Percentiles rank a stretch among this genome's conserved stretches.
These are phyloP conservation scores for Nephrotoma flavescens DNA, from an alignment of 2,888 invertebrate species.

Conservation along the genomic window DNA sequence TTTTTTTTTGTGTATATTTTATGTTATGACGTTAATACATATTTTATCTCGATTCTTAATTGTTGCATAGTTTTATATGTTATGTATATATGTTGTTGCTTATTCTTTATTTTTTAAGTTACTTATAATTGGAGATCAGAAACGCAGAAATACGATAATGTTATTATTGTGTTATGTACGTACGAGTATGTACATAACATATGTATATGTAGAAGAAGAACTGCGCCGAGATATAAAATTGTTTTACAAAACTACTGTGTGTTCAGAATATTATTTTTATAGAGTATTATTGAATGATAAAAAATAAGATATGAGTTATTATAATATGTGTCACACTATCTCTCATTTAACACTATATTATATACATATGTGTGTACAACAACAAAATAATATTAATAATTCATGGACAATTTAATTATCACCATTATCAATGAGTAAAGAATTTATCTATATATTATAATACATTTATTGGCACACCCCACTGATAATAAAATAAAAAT, in stretches of 20 bases:
- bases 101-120: neutral
- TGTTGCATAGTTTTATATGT: neutral
- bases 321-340: neutral
- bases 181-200: neutral
- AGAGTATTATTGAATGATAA: neutral
- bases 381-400: neutral
- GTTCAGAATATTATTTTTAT: neutral
- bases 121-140: neutral
- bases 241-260: neutral
- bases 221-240: neutral
- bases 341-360: neutral
- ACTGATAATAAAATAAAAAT: neutral
- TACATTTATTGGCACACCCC: neutral
- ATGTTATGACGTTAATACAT: neutral
- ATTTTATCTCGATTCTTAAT: neutral
- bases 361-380: neutral
- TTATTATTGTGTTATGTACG: no score
- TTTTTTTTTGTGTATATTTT: neutral
- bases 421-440: neutral
- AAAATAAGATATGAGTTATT: neutral
- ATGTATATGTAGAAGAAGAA: neutral
- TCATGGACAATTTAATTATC: neutral
- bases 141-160: neutral
- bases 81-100: neutral
- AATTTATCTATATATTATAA: neutral